A percentile compares a stretch with the other conserved stretches of the same genome.
These are phyloP conservation scores for Xyrichtys novacula DNA, from an alignment of 2,797 vertebrate species.

Conservation along the genomic window DNA sequence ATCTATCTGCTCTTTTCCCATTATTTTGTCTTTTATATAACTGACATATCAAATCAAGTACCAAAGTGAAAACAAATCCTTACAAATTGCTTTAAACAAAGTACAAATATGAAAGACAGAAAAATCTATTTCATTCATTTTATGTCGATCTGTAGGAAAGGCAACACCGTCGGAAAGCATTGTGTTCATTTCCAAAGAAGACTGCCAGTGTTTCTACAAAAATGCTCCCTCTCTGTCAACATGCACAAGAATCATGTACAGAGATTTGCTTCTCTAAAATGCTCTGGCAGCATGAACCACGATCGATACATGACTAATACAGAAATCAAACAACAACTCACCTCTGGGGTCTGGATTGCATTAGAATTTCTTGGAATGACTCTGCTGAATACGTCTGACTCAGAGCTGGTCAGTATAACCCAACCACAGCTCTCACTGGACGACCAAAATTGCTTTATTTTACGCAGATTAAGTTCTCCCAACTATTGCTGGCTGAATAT, in stretches of 20 bases:
- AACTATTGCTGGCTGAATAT: slow-evolving; percentile 10
- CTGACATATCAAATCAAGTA: neutral
- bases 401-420: neutral
- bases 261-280: neutral
- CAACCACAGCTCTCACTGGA: neutral
- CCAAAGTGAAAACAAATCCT: neutral
- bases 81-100: neutral
- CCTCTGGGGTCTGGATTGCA: neutral
- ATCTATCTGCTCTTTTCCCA: neutral
- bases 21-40: neutral
- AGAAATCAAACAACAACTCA: slow-evolving; percentile 7
- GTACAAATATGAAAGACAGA: neutral
- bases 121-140: neutral
- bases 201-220: neutral
- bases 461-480: slow-evolving; percentile 6
- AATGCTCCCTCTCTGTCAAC: neutral
- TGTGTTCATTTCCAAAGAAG: no score
- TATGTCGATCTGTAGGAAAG: neutral
- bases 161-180: neutral
- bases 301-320: neutral
- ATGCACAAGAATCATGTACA: neutral
- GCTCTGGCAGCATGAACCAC: neutral
- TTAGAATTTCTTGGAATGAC: neutral
- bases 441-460: slow-evolving; percentile 1
- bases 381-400: neutral